Evolutionary conservation across 2,797 vertebrate species (phyloP), one percentile per base, ranked within the genome.

Genomic region (Phylloscopus collybita): DNA sequence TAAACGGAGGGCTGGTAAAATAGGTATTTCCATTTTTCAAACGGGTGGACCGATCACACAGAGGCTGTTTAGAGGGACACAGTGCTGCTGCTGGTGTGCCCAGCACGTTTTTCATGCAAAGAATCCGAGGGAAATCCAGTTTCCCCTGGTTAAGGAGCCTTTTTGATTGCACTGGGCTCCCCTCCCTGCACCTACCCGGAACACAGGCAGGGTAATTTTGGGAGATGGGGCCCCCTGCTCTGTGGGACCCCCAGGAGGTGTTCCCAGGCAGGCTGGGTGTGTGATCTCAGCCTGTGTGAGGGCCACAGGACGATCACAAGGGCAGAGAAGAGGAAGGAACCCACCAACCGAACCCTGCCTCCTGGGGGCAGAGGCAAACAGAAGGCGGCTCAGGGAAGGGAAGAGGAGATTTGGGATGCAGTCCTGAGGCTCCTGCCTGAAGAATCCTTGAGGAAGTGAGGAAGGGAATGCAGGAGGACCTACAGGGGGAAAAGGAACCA

Each of bases 301-400:
- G 45, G 5, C 36, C 40, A 61, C 42, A 53, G n/a, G 18, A n/a
- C 0, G 0, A 29, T n/a, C 15, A 0, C 1, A 18, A 13, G 19
- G 26, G 23, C 27, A 88, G 47, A 59, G 74, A 49, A 30, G 7
- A n/a, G 36, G 11, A 21, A 42, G 53, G 57, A 70, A 1, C 0
- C 15, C 74, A 25, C 10, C 13, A 27, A 25, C 10, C 13, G 25
- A 70, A 27, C 5, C 30, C 34, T 42, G 16, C 4, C 27, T 38
- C 5, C 16, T 9, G 49, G 47, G 18, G 45, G 17, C 25, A 86
- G 44, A 27, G 59, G 7, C n/a, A 53, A 80, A 45, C 17, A 40
- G 29, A 38, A 40, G 10, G 8, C 5, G 8, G 16, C 44, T 71
- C 26, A 2, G 1, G 45, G 40, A 72, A 54, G 13, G 36, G 9